phyloP scores from a whole-genome alignment of 2,113 vertebrate species.

The Ailuropoda melanoleuca region DNA sequence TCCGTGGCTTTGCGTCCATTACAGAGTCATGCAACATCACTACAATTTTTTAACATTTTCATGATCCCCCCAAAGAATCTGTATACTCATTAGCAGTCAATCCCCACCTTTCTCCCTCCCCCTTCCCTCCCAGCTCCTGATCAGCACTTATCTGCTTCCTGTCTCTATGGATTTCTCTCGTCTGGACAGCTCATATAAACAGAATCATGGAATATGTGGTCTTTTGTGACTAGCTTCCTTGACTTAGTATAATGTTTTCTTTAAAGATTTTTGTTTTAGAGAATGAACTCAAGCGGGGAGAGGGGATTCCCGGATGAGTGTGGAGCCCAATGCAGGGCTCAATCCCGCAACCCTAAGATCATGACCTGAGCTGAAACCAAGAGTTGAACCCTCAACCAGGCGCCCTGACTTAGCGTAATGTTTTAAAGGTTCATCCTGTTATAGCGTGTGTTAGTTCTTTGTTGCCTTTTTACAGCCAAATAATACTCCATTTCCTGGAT shows the following conservation, averaged over 20 bases:
- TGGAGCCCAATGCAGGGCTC: neutral
- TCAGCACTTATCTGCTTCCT: neutral
- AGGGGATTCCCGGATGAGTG: neutral
- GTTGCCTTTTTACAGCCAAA: neutral
- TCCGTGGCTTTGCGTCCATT: neutral
- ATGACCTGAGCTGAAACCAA: neutral
- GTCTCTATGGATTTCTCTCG: neutral
- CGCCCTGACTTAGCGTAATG: neutral
- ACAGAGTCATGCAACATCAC: neutral
- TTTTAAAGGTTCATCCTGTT: neutral
- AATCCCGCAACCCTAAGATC: neutral
- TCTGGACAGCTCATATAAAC: neutral
- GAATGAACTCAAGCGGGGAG: neutral
- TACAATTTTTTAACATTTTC: neutral
- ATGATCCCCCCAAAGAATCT: neutral
- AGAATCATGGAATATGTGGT: neutral
- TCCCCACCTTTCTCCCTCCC: neutral
- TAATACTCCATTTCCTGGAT: neutral
- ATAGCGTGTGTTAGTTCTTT: neutral
- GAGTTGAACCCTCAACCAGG: neutral
- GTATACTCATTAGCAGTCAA: neutral
- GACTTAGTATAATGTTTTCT: neutral
- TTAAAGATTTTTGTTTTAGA: neutral
- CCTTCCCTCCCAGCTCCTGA: neutral
- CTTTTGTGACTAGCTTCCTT: neutral